Base-by-base conservation (phyloP, 2,888 invertebrate genomes). In the Ochropleura leucogaster region DNA sequence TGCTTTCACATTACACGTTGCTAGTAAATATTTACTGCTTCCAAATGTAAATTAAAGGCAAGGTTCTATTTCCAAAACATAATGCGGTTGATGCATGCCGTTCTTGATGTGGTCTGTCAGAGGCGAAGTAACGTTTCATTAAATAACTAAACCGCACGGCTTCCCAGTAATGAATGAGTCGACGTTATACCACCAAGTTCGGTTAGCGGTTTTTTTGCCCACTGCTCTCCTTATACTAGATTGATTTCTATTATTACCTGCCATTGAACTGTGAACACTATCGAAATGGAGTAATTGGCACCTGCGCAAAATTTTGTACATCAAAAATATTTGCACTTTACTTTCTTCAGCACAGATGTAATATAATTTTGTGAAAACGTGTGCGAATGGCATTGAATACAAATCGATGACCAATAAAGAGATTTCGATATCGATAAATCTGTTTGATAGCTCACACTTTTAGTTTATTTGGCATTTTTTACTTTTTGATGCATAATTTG, bases 191-290 rank as follows among this genome's bases (percentile, higher is more conserved):
- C 89, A 90, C 92, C 89, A 93, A 93, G 93, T 95, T 95, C 92
- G 93, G 92, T 92, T 94, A 94, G 94, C 93, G 94, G 94, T 89
- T 94, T 87, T 94, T 95, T 95, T 94, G 90, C 89, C 89, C 89
- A 90, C 89, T 91, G 92, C 91, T 94, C 94, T 93, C 92, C 89
- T 93, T 94, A 90, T 88, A 88, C 85, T 87, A 92, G 91, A 94
- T 94, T 93, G 93, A 94, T 94, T 94, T 94, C 93, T 93, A 92
- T 95, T 94, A 94, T 94, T 92, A 91, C 87, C 88, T 87, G 89
- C 86, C 88, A 90, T 89, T 88, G 91, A 91, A 91, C 91, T 91
- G 90, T 89, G 92, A 92, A 92, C 92, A 92, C 89, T 92, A 93
- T 92, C 92, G 91, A 92, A 90, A 90, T 90, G 85, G 86, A 92